These are phyloP conservation scores for Brachionus paranguensis DNA, from an alignment of 1,140 invertebrate genomes.

Conservation along the genomic window DNA sequence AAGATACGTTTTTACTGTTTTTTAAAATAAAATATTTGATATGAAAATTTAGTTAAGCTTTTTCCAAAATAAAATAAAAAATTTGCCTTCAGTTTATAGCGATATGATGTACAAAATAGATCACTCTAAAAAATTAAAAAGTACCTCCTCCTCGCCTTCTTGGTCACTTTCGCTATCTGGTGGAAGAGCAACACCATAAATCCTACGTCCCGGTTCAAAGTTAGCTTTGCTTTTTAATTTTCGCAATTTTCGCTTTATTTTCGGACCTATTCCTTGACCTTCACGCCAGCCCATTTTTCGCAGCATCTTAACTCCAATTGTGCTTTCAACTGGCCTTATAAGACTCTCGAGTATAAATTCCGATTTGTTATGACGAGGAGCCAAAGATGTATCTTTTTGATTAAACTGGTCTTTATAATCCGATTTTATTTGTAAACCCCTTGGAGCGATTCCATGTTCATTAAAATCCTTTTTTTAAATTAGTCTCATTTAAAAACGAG, in stretches of 20 bases:
- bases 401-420: slow-evolving; percentile 26
- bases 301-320: slow-evolving; percentile 80
- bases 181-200: slow-evolving; percentile 14
- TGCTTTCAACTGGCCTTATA: not conserved
- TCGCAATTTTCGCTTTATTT: slow-evolving; percentile 55
- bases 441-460: slow-evolving; percentile 89
- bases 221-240: slow-evolving; percentile 31
- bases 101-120: too few relatives aligned
- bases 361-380: not conserved
- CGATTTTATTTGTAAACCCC: slow-evolving; percentile 59
- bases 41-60: too few relatives aligned
- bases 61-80: too few relatives aligned
- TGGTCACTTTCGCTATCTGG: slow-evolving; percentile 40
- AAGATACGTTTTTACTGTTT: too few relatives aligned
- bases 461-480: slow-evolving; percentile 68
- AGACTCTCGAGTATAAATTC: not conserved
- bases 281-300: slow-evolving; percentile 72
- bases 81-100: too few relatives aligned
- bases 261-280: slow-evolving; percentile 79
- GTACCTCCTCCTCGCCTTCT: slow-evolving; percentile 54
- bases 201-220: not conserved
- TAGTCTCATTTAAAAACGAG: slow-evolving; percentile 28
- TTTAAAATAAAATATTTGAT: too few relatives aligned
- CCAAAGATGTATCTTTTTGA: not conserved
- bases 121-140: slow-evolving; percentile 40